These are phyloP conservation scores for Sarcophaga carnaria DNA, from an alignment of 2,888 invertebrate species.

Conservation along the genomic window DNA sequence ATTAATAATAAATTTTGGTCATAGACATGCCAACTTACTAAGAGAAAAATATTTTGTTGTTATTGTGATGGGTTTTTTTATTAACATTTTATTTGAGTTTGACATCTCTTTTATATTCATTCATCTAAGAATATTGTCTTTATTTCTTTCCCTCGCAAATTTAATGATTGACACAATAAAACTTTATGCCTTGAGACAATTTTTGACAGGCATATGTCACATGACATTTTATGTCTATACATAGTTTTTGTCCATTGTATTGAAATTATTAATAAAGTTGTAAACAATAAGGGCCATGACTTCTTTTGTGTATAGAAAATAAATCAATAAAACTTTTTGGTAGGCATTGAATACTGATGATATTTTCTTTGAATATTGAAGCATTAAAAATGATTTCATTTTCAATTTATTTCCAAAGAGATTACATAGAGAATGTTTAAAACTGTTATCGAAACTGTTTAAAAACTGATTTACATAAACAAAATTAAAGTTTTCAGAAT, in stretches of 20 bases:
- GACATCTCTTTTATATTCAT: not conserved
- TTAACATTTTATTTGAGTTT: not conserved
- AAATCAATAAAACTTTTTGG: too few relatives aligned
- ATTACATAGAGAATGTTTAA: too few relatives aligned
- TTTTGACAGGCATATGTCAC: not conserved
- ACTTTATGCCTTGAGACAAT: not conserved
- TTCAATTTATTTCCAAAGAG: too few relatives aligned
- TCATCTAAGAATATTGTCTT: not conserved
- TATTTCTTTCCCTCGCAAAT: not conserved
- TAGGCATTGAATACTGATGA: too few relatives aligned
- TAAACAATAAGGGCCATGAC: not conserved
- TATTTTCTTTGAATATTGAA: too few relatives aligned
- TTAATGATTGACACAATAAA: not conserved
- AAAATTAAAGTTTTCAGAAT: too few relatives aligned
- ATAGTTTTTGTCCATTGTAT: not conserved
- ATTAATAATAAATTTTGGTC: conserved; percentile 2
- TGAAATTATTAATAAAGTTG: not conserved
- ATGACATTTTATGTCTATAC: not conserved
- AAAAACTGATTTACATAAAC: too few relatives aligned
- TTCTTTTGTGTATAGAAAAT: too few relatives aligned
- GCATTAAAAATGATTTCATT: too few relatives aligned
- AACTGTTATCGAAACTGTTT: too few relatives aligned
- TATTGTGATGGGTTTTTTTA: not conserved
- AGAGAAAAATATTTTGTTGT: conserved; percentile 7
- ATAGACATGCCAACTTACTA: too few relatives aligned